Evolutionary conservation across 2,888 invertebrate genomes (phyloP), one percentile per base, ranked within the genome.

Genomic region (Orchesellides sinensis): DNA sequence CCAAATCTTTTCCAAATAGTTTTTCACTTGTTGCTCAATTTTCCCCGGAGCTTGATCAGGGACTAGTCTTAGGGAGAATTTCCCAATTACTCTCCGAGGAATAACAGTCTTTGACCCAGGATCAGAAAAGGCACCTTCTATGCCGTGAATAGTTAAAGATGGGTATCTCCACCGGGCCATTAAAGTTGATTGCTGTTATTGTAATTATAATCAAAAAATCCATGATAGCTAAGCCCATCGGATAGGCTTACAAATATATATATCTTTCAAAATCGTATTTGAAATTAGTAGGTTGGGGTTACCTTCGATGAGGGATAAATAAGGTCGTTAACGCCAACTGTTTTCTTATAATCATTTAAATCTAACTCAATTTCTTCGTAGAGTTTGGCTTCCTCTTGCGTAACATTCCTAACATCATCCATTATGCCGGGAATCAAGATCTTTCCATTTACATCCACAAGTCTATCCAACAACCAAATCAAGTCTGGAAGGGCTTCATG

Each of bases 161-260:
- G 99, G 99, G 89, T 94, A 95, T 73, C 99, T 93, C 99, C 99
- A 99, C 83, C 99, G 93, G 89, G 96, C 95, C 97, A 98, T 97
- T 88, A 99, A 90, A 21, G 98, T 91, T 89, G 96, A 69, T 63
- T 74, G 54, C 84, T 80, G 17, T 27, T 10, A 45, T 23, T 68
- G 25, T 17, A 25, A 40, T 45, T 25, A 6, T 35, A 12, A 54
- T 74, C 14, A 77, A 29, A 29, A 47, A 23, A n/a, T n/a, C n/a
- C n/a, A n/a, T n/a, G n/a, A n/a, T n/a, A n/a, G n/a, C n/a, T n/a
- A n/a, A n/a, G n/a, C n/a, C n/a, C n/a, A n/a, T n/a, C n/a, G n/a
- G n/a, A n/a, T n/a, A n/a, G n/a, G n/a, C n/a, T n/a, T n/a, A n/a
- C n/a, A n/a, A n/a, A 32, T 29, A 29, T 32, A 56, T 17, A 23